A percentile compares a stretch with the other conserved stretches of the same genome.
phyloP scores from a whole-genome alignment of 1,140 invertebrate species.

The Mactra quadrangularis region DNA sequence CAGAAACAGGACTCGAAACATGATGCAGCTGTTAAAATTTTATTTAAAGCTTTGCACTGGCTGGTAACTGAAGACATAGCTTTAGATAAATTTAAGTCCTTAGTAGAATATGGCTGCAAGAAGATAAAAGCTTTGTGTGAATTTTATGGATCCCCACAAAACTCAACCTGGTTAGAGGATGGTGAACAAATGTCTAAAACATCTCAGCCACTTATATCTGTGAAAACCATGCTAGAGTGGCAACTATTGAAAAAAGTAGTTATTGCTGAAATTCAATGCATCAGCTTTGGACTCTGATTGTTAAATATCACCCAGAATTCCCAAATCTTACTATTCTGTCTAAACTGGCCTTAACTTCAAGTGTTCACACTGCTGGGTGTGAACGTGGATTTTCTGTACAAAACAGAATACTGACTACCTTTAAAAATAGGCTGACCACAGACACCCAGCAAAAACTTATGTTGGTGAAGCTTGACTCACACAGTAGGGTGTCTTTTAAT shows the following conservation, averaged over 20 bases:
- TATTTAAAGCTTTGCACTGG: too few species aligned
- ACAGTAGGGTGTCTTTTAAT: neutral
- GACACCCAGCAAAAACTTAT: neutral
- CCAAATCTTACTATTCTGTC: slow-evolving; percentile 3
- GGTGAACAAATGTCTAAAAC: neutral
- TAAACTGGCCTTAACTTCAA: slow-evolving; percentile 5
- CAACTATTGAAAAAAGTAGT: slow-evolving; percentile 2
- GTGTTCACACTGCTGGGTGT: slow-evolving; percentile 4
- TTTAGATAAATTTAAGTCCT: too few species aligned
- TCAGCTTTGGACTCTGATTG: slow-evolving; percentile 8
- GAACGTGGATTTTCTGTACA: slow-evolving; percentile 21
- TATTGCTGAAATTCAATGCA: slow-evolving; percentile 13
- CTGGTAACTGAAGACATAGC: too few species aligned
- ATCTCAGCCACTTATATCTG: neutral
- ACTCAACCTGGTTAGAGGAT: slow-evolving; percentile 27
- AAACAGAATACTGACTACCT: neutral
- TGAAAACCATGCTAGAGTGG: neutral
- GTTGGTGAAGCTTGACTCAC: neutral
- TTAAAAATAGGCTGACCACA: neutral
- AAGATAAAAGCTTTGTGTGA: slow-evolving; percentile 8
- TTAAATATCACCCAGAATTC: slow-evolving; percentile 18
- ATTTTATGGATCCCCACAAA: slow-evolving; percentile 26
- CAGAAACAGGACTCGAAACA: too few species aligned
- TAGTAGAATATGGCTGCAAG: slow-evolving; percentile 24
- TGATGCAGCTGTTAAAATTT: too few species aligned